phyloP scores from a whole-genome alignment of 37 sponge, comb jelly and placozoan genomes.

The Mnemiopsis leidyi region DNA sequence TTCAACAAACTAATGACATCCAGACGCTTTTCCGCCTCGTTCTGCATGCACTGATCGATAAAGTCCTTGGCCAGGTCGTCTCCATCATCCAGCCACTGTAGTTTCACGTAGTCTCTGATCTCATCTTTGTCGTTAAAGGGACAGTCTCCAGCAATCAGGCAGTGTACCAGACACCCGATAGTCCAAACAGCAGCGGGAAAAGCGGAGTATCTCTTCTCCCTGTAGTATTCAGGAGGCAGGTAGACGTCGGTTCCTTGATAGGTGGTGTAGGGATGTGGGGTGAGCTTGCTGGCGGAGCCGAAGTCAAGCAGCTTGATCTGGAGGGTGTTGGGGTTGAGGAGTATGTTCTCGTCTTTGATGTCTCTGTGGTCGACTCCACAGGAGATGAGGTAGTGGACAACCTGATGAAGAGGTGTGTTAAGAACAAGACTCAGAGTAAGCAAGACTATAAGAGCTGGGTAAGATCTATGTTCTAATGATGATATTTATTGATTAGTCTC shows the following conservation, averaged over 20 bases:
- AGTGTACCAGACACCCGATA: conserved; percentile 60
- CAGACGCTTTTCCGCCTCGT: not conserved
- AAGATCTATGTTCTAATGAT: no score
- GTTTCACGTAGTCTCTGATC: conserved; percentile 22
- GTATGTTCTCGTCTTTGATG: conserved; percentile 65
- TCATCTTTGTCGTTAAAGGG: not conserved
- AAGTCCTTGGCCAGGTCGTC: conserved; percentile 53
- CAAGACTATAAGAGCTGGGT: not conserved
- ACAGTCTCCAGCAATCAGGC: conserved; percentile 47
- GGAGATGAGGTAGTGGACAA: conserved; percentile 49
- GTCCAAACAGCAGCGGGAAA: conserved; percentile 42
- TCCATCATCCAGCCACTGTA: conserved; percentile 56
- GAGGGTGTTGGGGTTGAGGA: conserved; percentile 2
- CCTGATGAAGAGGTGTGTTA: not conserved
- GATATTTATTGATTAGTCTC: no score
- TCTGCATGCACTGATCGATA: not conserved
- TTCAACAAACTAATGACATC: not conserved
- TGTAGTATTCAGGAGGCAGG: conserved; percentile 62
- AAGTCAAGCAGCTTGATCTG: conserved; percentile 50
- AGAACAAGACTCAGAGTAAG: not conserved
- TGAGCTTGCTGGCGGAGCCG: conserved; percentile 18
- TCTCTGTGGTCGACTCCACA: conserved; percentile 34
- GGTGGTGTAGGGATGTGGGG: conserved; percentile 1
- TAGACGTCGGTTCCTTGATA: conserved; percentile 64
- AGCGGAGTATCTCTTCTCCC: not conserved